Percentiles rank a stretch among this genome's conserved stretches.
Conservation (phyloP, 2,888 invertebrate species). For the Drosophila birchii region DNA sequence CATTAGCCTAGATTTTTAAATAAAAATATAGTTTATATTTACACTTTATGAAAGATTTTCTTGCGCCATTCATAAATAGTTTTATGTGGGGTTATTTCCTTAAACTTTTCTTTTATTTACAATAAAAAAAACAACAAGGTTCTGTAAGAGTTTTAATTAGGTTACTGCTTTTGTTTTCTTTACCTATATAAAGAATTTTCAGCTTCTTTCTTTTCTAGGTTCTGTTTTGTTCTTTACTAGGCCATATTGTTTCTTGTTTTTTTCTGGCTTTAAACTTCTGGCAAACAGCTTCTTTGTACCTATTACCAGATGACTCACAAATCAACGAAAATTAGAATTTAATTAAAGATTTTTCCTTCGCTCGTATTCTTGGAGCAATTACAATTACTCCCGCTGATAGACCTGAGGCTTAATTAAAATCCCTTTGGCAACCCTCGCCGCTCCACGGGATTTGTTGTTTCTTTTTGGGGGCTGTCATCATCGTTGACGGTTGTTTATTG, state of each 20-base stretch:
- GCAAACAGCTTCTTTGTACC: background rate
- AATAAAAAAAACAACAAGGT: background rate
- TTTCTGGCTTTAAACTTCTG: background rate
- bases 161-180: background rate
- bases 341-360: slow-evolving; percentile 9
- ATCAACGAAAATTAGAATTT: slow-evolving; percentile 8
- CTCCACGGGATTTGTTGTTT: slow-evolving; percentile 36
- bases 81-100: background rate
- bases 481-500: slow-evolving; percentile 68
- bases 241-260: background rate
- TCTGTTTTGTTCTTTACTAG: slow-evolving; percentile 3
- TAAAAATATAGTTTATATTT: background rate
- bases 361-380: background rate
- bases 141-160: background rate
- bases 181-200: background rate
- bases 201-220: background rate
- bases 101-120: background rate
- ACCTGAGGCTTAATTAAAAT: slow-evolving; percentile 27
- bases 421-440: slow-evolving; percentile 31
- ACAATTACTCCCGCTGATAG: slow-evolving; percentile 10
- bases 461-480: slow-evolving; percentile 55
- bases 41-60: background rate
- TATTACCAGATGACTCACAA: slow-evolving; percentile 6
- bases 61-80: background rate
- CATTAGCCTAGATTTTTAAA: background rate